These are phyloP conservation scores for Synergus japonicus DNA, from an alignment of 2,888 invertebrate species.

Conservation along the genomic window DNA sequence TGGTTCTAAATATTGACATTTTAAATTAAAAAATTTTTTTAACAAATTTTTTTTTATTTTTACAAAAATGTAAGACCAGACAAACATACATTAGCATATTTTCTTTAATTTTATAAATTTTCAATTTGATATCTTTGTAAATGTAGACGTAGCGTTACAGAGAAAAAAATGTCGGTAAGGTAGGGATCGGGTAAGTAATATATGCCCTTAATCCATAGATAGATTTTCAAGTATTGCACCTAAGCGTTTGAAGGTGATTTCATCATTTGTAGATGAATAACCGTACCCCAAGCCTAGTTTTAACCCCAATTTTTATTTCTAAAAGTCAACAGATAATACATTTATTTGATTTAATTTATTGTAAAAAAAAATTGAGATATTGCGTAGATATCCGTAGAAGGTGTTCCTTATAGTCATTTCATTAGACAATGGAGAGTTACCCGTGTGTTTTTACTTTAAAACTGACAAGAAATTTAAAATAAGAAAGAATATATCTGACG, in stretches of 20 bases:
- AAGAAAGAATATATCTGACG: background rate
- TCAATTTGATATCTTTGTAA: too few species aligned
- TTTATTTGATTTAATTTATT: background rate
- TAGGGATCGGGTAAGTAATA: too few species aligned
- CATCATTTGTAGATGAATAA: conserved; percentile 9
- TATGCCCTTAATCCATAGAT: conserved; percentile 35
- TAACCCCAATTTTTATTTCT: background rate
- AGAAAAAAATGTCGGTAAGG: too few species aligned
- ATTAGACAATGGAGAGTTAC: background rate
- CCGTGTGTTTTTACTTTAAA: background rate
- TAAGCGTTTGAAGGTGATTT: background rate
- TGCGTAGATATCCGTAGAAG: too few species aligned
- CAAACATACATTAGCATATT: too few species aligned
- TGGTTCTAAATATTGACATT: too few species aligned
- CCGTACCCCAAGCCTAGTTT: background rate
- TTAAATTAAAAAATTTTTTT: too few species aligned
- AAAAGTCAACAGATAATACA: background rate
- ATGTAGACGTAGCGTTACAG: too few species aligned
- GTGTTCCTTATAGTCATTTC: background rate
- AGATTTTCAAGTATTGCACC: background rate
- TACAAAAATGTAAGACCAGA: too few species aligned
- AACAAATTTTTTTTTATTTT: too few species aligned
- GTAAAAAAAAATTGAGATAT: conserved; percentile 3
- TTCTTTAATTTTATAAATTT: too few species aligned
- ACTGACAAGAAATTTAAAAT: background rate